phyloP scores from a whole-genome alignment of 1,140 invertebrate species.

The Drosophila elegans region DNA sequence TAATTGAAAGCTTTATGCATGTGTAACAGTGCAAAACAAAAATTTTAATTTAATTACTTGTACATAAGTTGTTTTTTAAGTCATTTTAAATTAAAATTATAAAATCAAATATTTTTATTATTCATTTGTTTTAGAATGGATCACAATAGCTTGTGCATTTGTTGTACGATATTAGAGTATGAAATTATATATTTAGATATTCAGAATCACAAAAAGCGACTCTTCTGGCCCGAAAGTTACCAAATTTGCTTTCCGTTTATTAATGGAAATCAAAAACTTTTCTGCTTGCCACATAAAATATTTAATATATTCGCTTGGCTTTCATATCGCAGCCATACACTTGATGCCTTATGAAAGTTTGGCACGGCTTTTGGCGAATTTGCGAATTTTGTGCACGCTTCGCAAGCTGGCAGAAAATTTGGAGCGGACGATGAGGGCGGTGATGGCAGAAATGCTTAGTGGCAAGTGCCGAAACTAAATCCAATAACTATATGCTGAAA shows the following conservation, averaged over 20 bases:
- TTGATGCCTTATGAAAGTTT: slow-evolving; percentile 44
- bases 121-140: no score
- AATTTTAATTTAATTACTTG: no score
- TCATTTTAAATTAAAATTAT: no score
- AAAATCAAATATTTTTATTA: no score
- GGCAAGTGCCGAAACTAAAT: slow-evolving; percentile 79
- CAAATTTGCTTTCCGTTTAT: slow-evolving; percentile 6
- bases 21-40: no score
- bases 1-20: no score
- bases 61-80: no score
- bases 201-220: not conserved
- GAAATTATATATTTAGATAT: no score
- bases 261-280: slow-evolving; percentile 29
- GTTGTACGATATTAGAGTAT: no score
- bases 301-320: slow-evolving; percentile 39
- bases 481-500: slow-evolving; percentile 80
- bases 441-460: slow-evolving; percentile 58
- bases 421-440: slow-evolving; percentile 45
- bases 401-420: slow-evolving; percentile 29
- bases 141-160: no score
- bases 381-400: slow-evolving; percentile 72
- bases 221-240: not conserved
- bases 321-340: slow-evolving; percentile 22
- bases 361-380: slow-evolving; percentile 50
- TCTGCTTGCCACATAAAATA: slow-evolving; percentile 30